Evolutionary conservation across 37 sponge, comb jelly and placozoan genomes (phyloP).

Genomic region (Halisarca cf. caerulea): DNA sequence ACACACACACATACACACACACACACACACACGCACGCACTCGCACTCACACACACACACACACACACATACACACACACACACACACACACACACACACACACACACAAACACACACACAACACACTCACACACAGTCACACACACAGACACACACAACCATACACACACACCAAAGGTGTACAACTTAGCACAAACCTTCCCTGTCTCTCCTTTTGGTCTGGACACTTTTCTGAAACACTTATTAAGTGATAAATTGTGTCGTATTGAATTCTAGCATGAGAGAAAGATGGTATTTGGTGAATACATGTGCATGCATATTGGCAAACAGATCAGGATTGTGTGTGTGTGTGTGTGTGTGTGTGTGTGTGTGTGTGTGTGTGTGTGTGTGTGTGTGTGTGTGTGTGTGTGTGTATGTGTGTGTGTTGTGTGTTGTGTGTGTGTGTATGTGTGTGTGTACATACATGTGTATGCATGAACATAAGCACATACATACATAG

Average conservation of each 20-base stretch:
- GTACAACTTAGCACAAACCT: constrained; percentile 40
- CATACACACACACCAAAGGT: background rate
- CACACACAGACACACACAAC: background rate
- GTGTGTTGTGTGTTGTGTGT: too few relatives aligned
- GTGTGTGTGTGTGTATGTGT: too few relatives aligned
- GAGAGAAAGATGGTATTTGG: background rate
- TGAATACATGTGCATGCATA: too few relatives aligned
- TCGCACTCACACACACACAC: too few relatives aligned
- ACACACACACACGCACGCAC: background rate
- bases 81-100: background rate
- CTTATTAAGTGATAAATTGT: constrained; percentile 91
- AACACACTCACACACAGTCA: background rate
- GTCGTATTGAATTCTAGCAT: constrained; percentile 87
- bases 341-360: too few relatives aligned
- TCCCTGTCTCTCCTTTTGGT: constrained; percentile 88
- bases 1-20: background rate
- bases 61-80: background rate
- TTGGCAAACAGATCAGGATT: too few relatives aligned
- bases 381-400: too few relatives aligned
- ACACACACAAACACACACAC: background rate
- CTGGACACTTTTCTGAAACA: constrained; percentile 87
- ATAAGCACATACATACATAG: too few relatives aligned
- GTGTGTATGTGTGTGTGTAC: too few relatives aligned
- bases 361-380: too few relatives aligned
- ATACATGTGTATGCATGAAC: too few relatives aligned